phyloP scores from a whole-genome alignment of 2,888 invertebrate genomes.

The Drosophila algonquin region DNA sequence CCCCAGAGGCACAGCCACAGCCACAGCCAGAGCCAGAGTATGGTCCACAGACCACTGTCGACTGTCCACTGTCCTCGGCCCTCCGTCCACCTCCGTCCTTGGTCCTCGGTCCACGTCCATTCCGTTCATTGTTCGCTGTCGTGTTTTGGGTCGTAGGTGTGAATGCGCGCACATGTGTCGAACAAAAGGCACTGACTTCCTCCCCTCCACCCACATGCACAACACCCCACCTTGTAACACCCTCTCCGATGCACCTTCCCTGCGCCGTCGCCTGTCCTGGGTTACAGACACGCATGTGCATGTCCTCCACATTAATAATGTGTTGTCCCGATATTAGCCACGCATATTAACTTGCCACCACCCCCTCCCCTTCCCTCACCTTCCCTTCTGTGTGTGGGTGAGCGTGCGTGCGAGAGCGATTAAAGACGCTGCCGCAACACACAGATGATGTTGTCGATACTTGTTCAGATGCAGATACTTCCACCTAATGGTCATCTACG shows the following conservation, averaged over 20 bases:
- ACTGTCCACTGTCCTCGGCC: too few relatives aligned
- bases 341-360: constrained; percentile 69
- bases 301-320: constrained; percentile 73
- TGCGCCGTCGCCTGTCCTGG: background rate
- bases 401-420: constrained; percentile 17
- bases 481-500: background rate
- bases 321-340: constrained; percentile 72
- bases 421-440: constrained; percentile 29
- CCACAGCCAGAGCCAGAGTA: background rate
- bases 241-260: background rate
- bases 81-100: background rate
- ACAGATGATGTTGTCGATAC: constrained; percentile 22
- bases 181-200: constrained; percentile 56
- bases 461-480: background rate
- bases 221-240: background rate
- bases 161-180: constrained; percentile 78
- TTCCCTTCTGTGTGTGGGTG: constrained; percentile 17
- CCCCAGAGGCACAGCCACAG: background rate
- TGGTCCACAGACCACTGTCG: background rate
- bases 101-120: background rate
- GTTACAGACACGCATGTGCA: constrained; percentile 58
- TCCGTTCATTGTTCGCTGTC: constrained; percentile 36
- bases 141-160: constrained; percentile 73
- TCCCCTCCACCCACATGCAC: background rate
- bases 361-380: constrained; percentile 8